These are phyloP conservation scores for Excalfactoria chinensis DNA, from an alignment of 2,113 vertebrate species.

Conservation along the genomic window DNA sequence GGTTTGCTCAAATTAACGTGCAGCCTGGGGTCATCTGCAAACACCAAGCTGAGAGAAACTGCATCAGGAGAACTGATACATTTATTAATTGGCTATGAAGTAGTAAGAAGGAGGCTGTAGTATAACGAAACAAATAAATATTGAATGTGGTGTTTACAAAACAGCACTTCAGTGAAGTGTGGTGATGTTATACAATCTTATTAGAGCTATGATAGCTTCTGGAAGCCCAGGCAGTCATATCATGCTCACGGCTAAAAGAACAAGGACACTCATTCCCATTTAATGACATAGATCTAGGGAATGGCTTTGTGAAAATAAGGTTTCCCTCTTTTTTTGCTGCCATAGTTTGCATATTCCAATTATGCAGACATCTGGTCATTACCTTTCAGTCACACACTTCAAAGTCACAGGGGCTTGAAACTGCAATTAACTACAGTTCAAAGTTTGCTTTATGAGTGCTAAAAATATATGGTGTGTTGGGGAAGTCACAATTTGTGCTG, in stretches of 20 bases:
- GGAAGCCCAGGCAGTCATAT: not conserved
- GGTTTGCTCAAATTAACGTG: slow-evolving; percentile 21
- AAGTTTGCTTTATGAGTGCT: not conserved
- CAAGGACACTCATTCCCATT: not conserved
- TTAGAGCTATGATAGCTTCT: slow-evolving; percentile 22
- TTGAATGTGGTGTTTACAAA: slow-evolving; percentile 54
- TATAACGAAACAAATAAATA: slow-evolving; percentile 47
- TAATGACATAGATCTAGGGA: not conserved
- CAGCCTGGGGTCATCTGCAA: slow-evolving; percentile 37
- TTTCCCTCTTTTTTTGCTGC: not conserved
- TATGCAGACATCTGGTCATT: not conserved
- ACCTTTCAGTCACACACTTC: not conserved
- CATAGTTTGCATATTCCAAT: not conserved
- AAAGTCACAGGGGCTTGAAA: not conserved
- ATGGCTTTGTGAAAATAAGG: slow-evolving; percentile 1
- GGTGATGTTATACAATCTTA: not conserved
- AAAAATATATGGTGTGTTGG: not conserved
- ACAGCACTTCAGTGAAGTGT: not conserved
- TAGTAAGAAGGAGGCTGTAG: slow-evolving; percentile 36
- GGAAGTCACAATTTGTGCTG: not conserved
- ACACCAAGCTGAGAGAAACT: slow-evolving; percentile 6
- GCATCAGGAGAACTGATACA: not conserved
- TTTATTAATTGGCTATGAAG: slow-evolving; percentile 62
- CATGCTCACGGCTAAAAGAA: not conserved
- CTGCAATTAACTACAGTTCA: not conserved